Evolutionary conservation across 2,888 invertebrate genomes (phyloP).

Genomic region (Callosobruchus maculatus): DNA sequence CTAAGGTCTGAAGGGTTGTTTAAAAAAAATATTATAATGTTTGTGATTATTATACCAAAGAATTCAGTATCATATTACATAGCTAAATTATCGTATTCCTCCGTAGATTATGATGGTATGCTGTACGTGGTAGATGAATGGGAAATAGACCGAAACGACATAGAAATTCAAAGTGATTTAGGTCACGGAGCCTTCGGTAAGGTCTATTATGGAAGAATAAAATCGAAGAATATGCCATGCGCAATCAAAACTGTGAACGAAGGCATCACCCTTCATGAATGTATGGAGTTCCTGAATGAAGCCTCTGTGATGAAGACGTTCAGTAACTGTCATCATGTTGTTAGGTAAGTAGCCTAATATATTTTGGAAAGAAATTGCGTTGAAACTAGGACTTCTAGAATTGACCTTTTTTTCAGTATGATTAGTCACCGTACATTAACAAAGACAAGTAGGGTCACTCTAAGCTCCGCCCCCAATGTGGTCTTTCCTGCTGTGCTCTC

Average conservation of each 20-base stretch:
- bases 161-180: constrained; percentile 53
- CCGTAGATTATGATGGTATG: constrained; percentile 50
- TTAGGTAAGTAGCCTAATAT: constrained; percentile 45
- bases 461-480: too few relatives aligned
- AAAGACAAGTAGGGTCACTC: too few relatives aligned
- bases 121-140: constrained; percentile 66
- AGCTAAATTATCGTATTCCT: neutral
- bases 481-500: too few relatives aligned
- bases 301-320: constrained; percentile 72
- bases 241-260: constrained; percentile 65
- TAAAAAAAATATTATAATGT: too few relatives aligned
- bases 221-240: constrained; percentile 48
- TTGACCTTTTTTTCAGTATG: too few relatives aligned
- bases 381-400: too few relatives aligned
- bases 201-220: constrained; percentile 62
- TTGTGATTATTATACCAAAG: too few relatives aligned
- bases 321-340: constrained; percentile 62
- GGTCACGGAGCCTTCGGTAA: constrained; percentile 74
- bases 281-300: constrained; percentile 65
- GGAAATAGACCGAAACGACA: constrained; percentile 62
- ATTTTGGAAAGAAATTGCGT: too few relatives aligned
- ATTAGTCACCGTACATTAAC: too few relatives aligned
- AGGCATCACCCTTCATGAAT: constrained; percentile 54
- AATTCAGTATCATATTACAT: too few relatives aligned
- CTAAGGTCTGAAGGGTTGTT: too few relatives aligned